Percentiles rank a stretch among this genome's conserved stretches.
Conservation (phyloP, 2,113 vertebrate species). For the Brachypodius melanocephalos region DNA sequence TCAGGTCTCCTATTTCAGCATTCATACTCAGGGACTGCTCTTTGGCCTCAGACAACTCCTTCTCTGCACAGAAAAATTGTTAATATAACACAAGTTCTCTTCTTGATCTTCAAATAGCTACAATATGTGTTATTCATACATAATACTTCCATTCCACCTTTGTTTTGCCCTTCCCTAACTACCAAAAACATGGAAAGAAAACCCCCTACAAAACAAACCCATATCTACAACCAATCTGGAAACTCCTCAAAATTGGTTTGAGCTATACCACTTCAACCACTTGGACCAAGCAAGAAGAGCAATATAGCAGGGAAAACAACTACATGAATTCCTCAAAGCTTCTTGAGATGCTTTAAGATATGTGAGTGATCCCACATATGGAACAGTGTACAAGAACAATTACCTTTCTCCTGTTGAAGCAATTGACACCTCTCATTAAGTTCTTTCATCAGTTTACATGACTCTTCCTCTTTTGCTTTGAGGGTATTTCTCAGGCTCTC, state of each 20-base stretch:
- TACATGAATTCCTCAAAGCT: background rate
- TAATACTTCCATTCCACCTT: background rate
- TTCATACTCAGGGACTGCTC: constrained; percentile 71
- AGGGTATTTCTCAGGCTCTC: constrained; percentile 74
- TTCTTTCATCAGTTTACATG: constrained; percentile 78
- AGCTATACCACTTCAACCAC: background rate
- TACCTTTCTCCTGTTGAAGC: constrained; percentile 86
- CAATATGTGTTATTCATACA: background rate
- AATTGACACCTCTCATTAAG: constrained; percentile 78
- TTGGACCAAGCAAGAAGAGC: background rate
- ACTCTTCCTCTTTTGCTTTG: constrained; percentile 74
- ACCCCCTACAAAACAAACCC: background rate
- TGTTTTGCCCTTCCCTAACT: background rate
- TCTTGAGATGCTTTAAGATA: background rate
- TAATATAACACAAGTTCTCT: background rate
- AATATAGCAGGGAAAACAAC: background rate
- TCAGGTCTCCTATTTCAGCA: constrained; percentile 75
- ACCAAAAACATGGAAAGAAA: background rate
- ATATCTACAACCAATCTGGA: background rate
- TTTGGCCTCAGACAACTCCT: constrained; percentile 53
- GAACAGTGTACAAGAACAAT: background rate
- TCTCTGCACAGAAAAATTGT: constrained; percentile 38
- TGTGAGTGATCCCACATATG: accelerated
- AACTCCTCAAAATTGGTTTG: background rate
- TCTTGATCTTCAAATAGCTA: background rate